phyloP scores from a whole-genome alignment of 2,113 vertebrate species.

The Melanotaenia duboulayi region DNA sequence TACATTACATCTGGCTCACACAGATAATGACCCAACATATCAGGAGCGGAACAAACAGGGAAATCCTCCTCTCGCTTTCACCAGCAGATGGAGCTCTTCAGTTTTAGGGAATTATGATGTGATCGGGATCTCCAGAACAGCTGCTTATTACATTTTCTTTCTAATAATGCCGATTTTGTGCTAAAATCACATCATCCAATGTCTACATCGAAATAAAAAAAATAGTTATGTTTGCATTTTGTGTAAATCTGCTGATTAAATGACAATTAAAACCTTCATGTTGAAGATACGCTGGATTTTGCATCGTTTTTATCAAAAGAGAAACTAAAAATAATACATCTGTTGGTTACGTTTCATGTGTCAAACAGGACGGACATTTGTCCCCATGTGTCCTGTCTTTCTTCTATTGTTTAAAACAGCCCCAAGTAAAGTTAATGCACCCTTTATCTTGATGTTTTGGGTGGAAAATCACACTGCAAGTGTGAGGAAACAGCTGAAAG shows the following conservation, averaged over 20 bases:
- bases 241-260: not conserved
- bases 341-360: not conserved
- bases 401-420: not conserved
- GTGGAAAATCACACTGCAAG: not conserved
- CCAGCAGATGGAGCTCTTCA: too few relatives aligned
- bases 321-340: not conserved
- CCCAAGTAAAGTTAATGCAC: not conserved
- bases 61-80: too few relatives aligned
- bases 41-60: too few relatives aligned
- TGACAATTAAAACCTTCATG: not conserved
- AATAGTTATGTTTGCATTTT: not conserved
- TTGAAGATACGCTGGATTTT: not conserved
- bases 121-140: too few relatives aligned
- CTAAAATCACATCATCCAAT: slow-evolving; percentile 5
- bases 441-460: not conserved
- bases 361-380: not conserved
- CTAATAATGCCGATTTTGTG: not conserved
- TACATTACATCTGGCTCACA: too few relatives aligned
- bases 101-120: too few relatives aligned
- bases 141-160: too few relatives aligned
- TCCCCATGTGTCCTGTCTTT: not conserved
- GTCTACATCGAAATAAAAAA: not conserved
- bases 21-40: too few relatives aligned
- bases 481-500: not conserved
- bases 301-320: not conserved